Base-by-base conservation (phyloP, 2,113 vertebrate genomes). In the Phaetusa simplex region DNA sequence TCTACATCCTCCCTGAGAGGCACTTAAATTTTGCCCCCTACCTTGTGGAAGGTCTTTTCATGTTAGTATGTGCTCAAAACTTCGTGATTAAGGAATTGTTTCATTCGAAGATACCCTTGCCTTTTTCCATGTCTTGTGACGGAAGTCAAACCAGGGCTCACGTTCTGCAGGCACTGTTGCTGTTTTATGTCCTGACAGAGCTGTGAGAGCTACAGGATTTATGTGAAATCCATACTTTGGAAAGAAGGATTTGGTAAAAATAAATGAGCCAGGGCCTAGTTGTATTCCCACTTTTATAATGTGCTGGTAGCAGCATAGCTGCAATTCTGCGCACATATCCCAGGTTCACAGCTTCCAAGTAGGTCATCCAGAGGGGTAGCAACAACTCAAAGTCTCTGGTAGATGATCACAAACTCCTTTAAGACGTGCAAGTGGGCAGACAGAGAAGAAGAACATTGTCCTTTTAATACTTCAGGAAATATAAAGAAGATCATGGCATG, bases 381-480 rank as follows among this genome's bases (percentile, higher is more conserved):
- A 94, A 67, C 69, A 87, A 79, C 56, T 95, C 91, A 26, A 42
- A 53, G 61, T 80, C 70, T 88, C 66, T 80, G 71, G 66, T 58
- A 56, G 67, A 65, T 45, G 73, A 85, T 76, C 74, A 38, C 70
- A 82, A 85, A 83, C 86, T 85, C 78, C 85, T 92, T 77, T 32
- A 80, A 82, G 87, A 76, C 65, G 62, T 94, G 49, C 43, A 88
- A 76, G 78, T 56, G 53, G 40, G 53, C 45, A 85, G 58, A 82
- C 26, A 87, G 87, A 79, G 87, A 96, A 71, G 64, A 88, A 82
- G 73, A 85, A 76, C 71, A 61, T 76, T 80, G 82, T 94, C 71
- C 84, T 82, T 91, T 90, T 87, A 91, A 82, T 88, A 88, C 52
- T 34, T 64, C 61, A 82, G 66, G 87, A 96, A 95, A 86, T 80